Conservation (phyloP, 2,888 invertebrate species). For the Gymnocheta viridis region DNA sequence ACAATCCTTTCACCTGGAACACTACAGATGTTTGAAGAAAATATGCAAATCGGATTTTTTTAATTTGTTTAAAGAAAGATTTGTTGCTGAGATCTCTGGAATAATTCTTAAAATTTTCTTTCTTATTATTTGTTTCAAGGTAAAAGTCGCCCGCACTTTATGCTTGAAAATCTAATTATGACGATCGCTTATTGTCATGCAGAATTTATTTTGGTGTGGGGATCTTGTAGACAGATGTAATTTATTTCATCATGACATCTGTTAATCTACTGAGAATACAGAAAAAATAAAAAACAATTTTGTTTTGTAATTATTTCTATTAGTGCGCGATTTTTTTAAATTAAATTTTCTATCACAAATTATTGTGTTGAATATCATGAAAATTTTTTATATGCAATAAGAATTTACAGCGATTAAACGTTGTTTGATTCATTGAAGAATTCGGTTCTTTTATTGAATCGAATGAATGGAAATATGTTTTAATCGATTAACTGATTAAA, state of each 20-base stretch:
- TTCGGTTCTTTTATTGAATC: no score
- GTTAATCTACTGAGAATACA: not conserved
- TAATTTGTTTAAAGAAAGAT: not conserved
- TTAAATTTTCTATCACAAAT: no score
- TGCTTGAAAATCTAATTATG: slow-evolving; percentile 3
- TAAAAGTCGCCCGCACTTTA: slow-evolving; percentile 36
- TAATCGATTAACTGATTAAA: no score
- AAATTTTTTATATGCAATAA: no score
- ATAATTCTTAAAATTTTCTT: not conserved
- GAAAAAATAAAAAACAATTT: not conserved
- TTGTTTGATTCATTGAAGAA: no score
- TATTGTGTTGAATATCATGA: no score
- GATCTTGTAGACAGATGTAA: slow-evolving; percentile 32
- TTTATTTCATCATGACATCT: not conserved
- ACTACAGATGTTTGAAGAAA: slow-evolving; percentile 32
- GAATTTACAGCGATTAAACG: no score
- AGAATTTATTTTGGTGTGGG: not conserved
- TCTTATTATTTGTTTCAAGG: not conserved
- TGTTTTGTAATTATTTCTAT: not conserved
- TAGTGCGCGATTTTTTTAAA: no score
- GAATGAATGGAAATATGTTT: no score
- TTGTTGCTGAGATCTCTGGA: not conserved
- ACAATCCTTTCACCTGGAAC: slow-evolving; percentile 15
- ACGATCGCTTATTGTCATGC: not conserved
- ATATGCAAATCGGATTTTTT: slow-evolving; percentile 34